These are phyloP conservation scores for Montipora foliosa DNA, from an alignment of 64 coral and sea anemone genomes.

Conservation along the genomic window DNA sequence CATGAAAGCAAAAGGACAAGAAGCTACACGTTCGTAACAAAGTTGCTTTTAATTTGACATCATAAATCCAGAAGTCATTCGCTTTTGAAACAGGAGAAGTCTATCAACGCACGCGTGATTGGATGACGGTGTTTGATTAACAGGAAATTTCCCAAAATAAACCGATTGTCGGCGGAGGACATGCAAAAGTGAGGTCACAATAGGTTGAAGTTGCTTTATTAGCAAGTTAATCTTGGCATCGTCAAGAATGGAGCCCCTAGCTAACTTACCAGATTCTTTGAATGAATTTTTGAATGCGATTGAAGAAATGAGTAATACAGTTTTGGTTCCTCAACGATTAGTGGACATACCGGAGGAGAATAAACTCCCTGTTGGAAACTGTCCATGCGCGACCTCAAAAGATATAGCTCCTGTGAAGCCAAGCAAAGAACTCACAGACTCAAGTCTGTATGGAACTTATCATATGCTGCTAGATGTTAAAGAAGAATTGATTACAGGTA, in stretches of 20 bases:
- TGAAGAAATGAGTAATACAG: slow-evolving; percentile 40
- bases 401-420: background rate
- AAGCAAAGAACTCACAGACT: slow-evolving; percentile 1
- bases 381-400: slow-evolving; percentile 6
- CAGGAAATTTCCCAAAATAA: background rate
- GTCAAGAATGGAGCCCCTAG: background rate
- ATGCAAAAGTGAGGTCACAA: background rate
- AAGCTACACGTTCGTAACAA: background rate
- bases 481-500: slow-evolving; percentile 29
- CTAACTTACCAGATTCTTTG: slow-evolving; percentile 12
- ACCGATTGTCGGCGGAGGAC: background rate
- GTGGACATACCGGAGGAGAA: slow-evolving; percentile 26
- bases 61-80: background rate
- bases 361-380: slow-evolving; percentile 7
- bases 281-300: slow-evolving; percentile 27
- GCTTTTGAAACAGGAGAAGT: background rate
- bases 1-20: background rate
- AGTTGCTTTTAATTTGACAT: background rate
- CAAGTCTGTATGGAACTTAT: slow-evolving; percentile 38
- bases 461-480: slow-evolving; percentile 48
- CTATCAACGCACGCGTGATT: background rate
- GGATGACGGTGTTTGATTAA: background rate
- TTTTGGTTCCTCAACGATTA: slow-evolving; percentile 23
- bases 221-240: background rate
- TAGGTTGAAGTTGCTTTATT: background rate